A percentile compares a stretch with the other conserved stretches of the same genome.
Evolutionary conservation across 2,113 vertebrate genomes (phyloP).

Genomic region (Mohoua ochrocephala): DNA sequence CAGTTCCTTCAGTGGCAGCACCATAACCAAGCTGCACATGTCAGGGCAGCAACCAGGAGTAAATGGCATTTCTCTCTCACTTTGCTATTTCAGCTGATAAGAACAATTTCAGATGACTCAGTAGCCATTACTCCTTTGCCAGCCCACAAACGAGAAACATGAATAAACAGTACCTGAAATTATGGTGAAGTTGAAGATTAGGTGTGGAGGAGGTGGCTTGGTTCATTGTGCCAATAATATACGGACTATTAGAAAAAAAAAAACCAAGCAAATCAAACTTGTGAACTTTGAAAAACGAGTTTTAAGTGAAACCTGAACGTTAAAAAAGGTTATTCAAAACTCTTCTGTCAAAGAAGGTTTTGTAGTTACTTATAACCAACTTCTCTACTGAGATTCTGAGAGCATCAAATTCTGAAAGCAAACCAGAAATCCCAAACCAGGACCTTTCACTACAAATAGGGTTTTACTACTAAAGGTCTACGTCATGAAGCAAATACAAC

Average conservation of each 20-base stretch:
- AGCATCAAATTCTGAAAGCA: background rate
- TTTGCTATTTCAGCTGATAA: background rate
- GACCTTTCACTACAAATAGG: background rate
- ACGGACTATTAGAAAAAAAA: conserved; percentile 74
- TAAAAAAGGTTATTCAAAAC: background rate
- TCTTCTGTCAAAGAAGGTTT: background rate
- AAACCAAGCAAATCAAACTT: background rate
- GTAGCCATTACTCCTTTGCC: background rate
- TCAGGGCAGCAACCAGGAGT: background rate
- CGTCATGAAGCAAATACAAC: background rate
- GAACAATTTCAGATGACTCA: conserved; percentile 19
- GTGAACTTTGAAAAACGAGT: background rate
- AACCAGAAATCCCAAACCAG: background rate
- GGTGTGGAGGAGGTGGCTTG: conserved; percentile 96
- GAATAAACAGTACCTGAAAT: conserved; percentile 86
- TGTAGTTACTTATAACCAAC: background rate
- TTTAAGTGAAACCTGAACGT: background rate
- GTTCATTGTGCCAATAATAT: conserved; percentile 99
- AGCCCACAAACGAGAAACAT: background rate
- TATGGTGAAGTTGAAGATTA: conserved; percentile 97
- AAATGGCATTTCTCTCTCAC: background rate
- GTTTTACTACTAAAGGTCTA: background rate
- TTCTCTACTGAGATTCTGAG: background rate
- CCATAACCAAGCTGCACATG: background rate
- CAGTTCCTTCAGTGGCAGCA: background rate